Base-by-base conservation (phyloP, 2,797 vertebrate genomes). In the Mastacembelus armatus region DNA sequence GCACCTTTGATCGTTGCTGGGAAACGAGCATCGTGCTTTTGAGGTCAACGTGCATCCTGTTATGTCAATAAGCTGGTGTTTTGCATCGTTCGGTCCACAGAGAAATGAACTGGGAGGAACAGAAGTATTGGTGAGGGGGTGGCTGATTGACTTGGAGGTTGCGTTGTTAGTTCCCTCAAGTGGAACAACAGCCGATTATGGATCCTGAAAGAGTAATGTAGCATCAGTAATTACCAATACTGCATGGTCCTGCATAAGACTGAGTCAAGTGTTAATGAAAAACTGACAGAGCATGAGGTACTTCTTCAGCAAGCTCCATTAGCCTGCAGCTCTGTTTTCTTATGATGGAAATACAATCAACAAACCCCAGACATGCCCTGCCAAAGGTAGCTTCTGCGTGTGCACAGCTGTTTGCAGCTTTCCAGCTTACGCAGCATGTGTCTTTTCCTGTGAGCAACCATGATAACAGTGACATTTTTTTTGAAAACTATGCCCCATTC, bases 1-100 rank as follows among this genome's bases (percentile, higher is more conserved):
- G 1, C 87, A 91, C 90, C 86, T 88, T 38, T 11, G 57, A 60
- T 48, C 52, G 89, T 95, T 92, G 88, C 94, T 88, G 88, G 84
- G 92, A 89, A 91, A 92, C 88, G 6, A 81, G n/a, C n/a, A n/a
- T n/a, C n/a, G 70, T 30, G 70, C 48, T 78, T 76, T 64, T 73
- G 51, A 80, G 83, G 59, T 65, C 50, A 36, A 43, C 40, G 22
- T 69, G 50, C 73, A 69, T 81, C 22, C 18, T 55, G 38, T 77
- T 14, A 29, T 78, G 66, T 80, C 71, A 88, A 87, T 86, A 88
- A 86, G 77, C 64, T 65, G 59, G 45, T 82, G 83, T 82, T 80
- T 87, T 87, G 52, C 66, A 80, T 38, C 43, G 36, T 56, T 78
- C 65, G 84, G 62, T 78, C 75, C 85, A 69, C 75, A 84, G 73